Evolutionary conservation across 2,797 vertebrate species (phyloP).

Genomic region (Oryzias dopingdopingensis): DNA sequence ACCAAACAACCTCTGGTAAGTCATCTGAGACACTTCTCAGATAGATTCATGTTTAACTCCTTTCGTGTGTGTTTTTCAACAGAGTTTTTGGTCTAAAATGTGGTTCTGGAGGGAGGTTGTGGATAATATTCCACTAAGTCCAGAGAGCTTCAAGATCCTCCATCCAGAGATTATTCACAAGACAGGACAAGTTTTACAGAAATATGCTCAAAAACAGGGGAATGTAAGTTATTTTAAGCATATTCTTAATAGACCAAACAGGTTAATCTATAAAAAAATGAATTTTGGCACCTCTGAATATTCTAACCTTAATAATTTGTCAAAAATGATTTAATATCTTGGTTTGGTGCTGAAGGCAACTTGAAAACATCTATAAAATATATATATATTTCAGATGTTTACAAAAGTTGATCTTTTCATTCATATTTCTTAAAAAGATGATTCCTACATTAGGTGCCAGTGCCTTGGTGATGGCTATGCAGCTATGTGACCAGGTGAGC

Average conservation of each 20-base stretch:
- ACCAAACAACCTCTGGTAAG: slow-evolving; percentile 77
- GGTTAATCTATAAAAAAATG: too few species aligned
- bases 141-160: slow-evolving; percentile 76
- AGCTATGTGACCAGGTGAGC: slow-evolving; percentile 82
- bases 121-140: slow-evolving; percentile 75
- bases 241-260: background rate
- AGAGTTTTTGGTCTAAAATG: slow-evolving; percentile 83
- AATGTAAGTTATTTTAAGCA: slow-evolving; percentile 52
- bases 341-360: too few species aligned
- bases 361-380: too few species aligned
- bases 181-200: slow-evolving; percentile 64
- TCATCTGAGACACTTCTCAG: too few species aligned
- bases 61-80: slow-evolving; percentile 13
- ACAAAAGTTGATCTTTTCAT: background rate
- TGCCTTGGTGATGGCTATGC: slow-evolving; percentile 77
- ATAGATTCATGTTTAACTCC: slow-evolving; percentile 2
- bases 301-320: too few species aligned
- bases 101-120: slow-evolving; percentile 85
- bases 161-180: slow-evolving; percentile 78
- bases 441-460: slow-evolving; percentile 77
- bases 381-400: background rate
- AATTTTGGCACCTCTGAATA: too few species aligned
- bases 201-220: slow-evolving; percentile 58
- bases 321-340: too few species aligned
- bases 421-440: slow-evolving; percentile 42